Conservation (phyloP, 1,140 invertebrate genomes). For the Eumeta japonica region DNA sequence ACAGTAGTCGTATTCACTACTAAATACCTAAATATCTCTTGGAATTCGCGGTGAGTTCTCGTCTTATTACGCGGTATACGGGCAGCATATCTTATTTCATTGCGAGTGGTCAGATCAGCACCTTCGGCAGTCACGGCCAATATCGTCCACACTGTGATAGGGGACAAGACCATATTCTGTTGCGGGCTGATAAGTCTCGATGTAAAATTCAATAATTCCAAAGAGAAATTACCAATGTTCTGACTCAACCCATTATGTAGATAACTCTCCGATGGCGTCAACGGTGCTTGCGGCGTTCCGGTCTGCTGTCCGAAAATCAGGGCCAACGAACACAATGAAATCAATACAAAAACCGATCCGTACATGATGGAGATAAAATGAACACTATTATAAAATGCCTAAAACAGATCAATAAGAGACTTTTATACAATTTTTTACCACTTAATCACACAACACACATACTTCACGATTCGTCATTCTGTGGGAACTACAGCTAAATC, state of each 20-base stretch:
- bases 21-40: slow-evolving; percentile 32
- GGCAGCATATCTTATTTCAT: slow-evolving; percentile 36
- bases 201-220: slow-evolving; percentile 37
- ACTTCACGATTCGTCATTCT: no score
- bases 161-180: slow-evolving; percentile 44
- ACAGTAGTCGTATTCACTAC: slow-evolving; percentile 39
- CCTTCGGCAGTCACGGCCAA: slow-evolving; percentile 54
- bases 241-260: slow-evolving; percentile 27
- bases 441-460: no score
- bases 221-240: slow-evolving; percentile 44
- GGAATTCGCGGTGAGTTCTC: slow-evolving; percentile 28
- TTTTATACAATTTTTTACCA: no score
- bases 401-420: no score
- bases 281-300: neutral
- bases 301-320: neutral
- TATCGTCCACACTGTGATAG: slow-evolving; percentile 55
- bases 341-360: no score
- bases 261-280: slow-evolving; percentile 1
- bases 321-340: no score
- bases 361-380: no score
- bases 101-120: slow-evolving; percentile 34
- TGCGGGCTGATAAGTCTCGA: slow-evolving; percentile 16
- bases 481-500: no score
- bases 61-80: slow-evolving; percentile 24
- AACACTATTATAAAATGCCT: no score